These are phyloP conservation scores for Hippocampus comes DNA, from an alignment of 2,113 vertebrate genomes.

Conservation along the genomic window DNA sequence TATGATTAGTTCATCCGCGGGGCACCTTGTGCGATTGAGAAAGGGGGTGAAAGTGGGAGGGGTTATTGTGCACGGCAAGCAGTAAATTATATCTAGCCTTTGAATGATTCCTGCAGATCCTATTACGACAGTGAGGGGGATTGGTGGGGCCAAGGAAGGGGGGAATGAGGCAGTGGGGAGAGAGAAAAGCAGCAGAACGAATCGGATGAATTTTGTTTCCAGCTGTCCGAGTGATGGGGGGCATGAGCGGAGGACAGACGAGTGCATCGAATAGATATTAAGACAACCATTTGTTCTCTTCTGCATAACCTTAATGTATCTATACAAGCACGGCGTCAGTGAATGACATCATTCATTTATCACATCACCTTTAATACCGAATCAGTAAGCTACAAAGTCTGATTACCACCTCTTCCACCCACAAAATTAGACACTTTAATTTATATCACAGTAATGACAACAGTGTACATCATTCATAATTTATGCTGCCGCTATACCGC, in stretches of 20 bases:
- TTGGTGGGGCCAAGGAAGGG: conserved; percentile 51
- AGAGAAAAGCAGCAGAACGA: conserved; percentile 77
- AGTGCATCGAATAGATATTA: conserved; percentile 59
- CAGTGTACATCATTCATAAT: neutral
- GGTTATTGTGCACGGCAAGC: conserved; percentile 79
- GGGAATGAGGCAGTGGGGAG: conserved; percentile 60
- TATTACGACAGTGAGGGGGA: conserved; percentile 76
- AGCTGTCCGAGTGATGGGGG: conserved; percentile 68
- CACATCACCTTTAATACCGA: conserved; percentile 9
- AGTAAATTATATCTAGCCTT: conserved; percentile 85
- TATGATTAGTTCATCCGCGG: conserved; percentile 83
- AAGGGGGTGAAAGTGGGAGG: conserved; percentile 63
- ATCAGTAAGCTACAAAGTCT: conserved; percentile 21
- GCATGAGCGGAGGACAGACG: conserved; percentile 27
- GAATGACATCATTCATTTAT: conserved; percentile 23
- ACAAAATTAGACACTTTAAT: neutral
- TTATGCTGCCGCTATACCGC: neutral
- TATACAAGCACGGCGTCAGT: conserved; percentile 45
- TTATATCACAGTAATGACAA: neutral
- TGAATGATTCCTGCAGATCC: conserved; percentile 87
- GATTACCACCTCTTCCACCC: conserved; percentile 48
- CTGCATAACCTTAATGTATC: conserved; percentile 59
- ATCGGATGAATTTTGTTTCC: conserved; percentile 78
- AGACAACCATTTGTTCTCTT: conserved; percentile 63
- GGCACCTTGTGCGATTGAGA: conserved; percentile 78